Base-by-base conservation (phyloP, 2,888 invertebrate genomes). In the Idaea dimidiata region DNA sequence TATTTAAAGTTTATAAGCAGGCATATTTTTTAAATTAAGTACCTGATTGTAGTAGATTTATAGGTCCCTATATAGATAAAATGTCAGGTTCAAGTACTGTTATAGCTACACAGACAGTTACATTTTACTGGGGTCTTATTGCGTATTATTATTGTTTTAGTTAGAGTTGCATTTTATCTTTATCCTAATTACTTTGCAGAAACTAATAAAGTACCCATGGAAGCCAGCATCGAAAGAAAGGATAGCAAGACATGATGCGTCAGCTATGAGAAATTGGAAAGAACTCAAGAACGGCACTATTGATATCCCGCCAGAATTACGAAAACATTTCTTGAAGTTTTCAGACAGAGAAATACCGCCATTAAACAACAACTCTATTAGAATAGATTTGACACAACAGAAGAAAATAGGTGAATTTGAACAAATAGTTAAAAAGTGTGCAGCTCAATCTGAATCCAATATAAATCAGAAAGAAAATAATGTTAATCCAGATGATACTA, bases 261-360 rank as follows among this genome's bases (percentile, higher is more conserved):
- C 87, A 0, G 96, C 95, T 0, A 87, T 94, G 76, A 87, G 93
- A 68, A 97, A 97, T 82, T 97, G 97, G 97, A 87, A 93, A 62
- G 86, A 93, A 67, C 92, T 96, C 8, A 94, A 93, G 68, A 84
- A 92, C 33, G 94, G 94, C 7, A 83, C 93, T 66, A 72, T 95
- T 16, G 81, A 91, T 59, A 87, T 93, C 66, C 76, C 91, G 33
- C 75, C 88, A 17, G 80, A 90, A 0, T 68, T 96, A 18, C 77
- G 81, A 57, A 78, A 93, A 68, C 96, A 96, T 82, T 91, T 96
- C 57, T 79, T 93, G 0, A 95, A 95, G 79, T 97, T 96, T 75
- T 93, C 94, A 0, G 78, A 94, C 3, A 90, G 96, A 76, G 83
- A 85, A 1, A 93, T 94, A 68, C 89, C 90, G 61, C 90, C 91